A percentile compares a stretch with the other conserved stretches of the same genome.
Evolutionary conservation across 2,888 invertebrate genomes (phyloP).

Genomic region (Drosophila macrospina): DNA sequence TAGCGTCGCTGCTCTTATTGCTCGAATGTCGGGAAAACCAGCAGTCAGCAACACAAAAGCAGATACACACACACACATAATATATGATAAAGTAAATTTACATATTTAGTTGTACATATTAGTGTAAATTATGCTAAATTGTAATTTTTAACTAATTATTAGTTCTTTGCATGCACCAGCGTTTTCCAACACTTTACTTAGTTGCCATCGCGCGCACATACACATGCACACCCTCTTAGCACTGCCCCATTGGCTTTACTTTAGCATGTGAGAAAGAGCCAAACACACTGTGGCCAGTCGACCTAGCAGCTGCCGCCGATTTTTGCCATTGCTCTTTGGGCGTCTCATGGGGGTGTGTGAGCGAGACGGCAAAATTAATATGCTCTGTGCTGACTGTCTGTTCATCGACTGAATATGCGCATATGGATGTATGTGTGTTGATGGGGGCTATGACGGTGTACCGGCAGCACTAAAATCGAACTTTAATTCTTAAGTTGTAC

Average conservation of each 20-base stretch:
- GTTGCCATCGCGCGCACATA: slow-evolving; percentile 53
- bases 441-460: slow-evolving; percentile 66
- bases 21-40: slow-evolving; percentile 60
- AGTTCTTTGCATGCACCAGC: slow-evolving; percentile 35
- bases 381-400: slow-evolving; percentile 30
- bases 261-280: slow-evolving; percentile 57
- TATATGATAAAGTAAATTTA: slow-evolving; percentile 46
- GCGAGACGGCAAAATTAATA: slow-evolving; percentile 55
- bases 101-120: slow-evolving; percentile 38
- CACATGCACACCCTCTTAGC: slow-evolving; percentile 56
- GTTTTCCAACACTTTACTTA: slow-evolving; percentile 66
- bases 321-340: slow-evolving; percentile 47
- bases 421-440: slow-evolving; percentile 44
- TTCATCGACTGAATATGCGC: slow-evolving; percentile 21
- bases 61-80: slow-evolving; percentile 17
- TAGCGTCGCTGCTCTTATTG: slow-evolving; percentile 58
- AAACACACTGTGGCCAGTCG: slow-evolving; percentile 49
- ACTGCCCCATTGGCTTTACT: slow-evolving; percentile 67
- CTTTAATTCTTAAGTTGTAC: slow-evolving; percentile 38
- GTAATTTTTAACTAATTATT: slow-evolving; percentile 73
- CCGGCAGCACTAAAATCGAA: slow-evolving; percentile 62
- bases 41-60: slow-evolving; percentile 51
- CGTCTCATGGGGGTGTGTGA: slow-evolving; percentile 49
- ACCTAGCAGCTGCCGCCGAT: slow-evolving; percentile 54
- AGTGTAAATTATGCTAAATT: slow-evolving; percentile 66